Evolutionary conservation across 2,797 vertebrate species (phyloP).

Genomic region (Rhyacichthys aspro): DNA sequence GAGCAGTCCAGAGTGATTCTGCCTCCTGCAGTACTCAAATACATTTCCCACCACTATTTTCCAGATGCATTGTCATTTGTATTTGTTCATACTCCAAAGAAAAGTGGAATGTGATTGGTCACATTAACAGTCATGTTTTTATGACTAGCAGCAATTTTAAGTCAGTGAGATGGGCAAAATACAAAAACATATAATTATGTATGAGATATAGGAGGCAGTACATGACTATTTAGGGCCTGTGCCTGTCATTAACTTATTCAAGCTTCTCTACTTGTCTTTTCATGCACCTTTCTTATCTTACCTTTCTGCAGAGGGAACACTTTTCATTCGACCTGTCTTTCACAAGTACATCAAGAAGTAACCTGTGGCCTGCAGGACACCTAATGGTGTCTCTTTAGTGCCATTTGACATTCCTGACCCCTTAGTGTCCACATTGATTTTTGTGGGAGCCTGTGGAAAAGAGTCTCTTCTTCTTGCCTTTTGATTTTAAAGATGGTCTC

Average conservation of each 20-base stretch:
- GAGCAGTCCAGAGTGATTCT: slow-evolving; percentile 35
- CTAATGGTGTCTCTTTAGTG: slow-evolving; percentile 68
- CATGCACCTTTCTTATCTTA: slow-evolving; percentile 25
- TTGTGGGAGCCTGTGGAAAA: slow-evolving; percentile 53
- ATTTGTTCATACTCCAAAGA: no score
- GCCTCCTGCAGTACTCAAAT: no score
- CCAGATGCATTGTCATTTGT: no score
- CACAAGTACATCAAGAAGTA: slow-evolving; percentile 62
- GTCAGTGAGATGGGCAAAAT: no score
- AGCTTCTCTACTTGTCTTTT: slow-evolving; percentile 16
- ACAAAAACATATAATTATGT: no score
- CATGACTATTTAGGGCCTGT: no score
- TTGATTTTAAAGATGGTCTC: slow-evolving; percentile 48
- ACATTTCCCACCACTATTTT: no score
- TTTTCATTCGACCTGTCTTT: slow-evolving; percentile 62
- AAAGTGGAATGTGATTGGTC: no score
- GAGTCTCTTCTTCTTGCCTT: slow-evolving; percentile 35
- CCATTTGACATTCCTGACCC: slow-evolving; percentile 60
- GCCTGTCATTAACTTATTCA: slow-evolving; percentile 1
- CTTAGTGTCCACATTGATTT: slow-evolving; percentile 69
- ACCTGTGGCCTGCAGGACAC: slow-evolving; percentile 61
- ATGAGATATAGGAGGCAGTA: no score
- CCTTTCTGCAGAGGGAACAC: slow-evolving; percentile 56
- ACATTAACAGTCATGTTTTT: no score
- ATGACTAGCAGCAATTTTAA: no score